Conservation (phyloP, 2,888 invertebrate species). For the Hymenopus coronatus region DNA sequence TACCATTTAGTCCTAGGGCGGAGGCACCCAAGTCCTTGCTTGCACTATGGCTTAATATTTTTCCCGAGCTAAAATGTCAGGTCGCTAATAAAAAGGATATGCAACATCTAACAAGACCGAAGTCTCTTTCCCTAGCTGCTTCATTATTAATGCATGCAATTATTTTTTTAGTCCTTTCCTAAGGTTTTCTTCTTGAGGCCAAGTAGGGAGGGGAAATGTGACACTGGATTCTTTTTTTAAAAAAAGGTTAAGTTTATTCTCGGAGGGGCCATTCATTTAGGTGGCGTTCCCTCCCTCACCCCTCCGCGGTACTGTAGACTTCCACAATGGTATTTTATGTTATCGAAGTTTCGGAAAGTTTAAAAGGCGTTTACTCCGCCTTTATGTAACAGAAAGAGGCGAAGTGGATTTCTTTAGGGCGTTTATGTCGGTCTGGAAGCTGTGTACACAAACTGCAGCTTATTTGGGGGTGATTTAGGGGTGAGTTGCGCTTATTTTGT, state of each 20-base stretch:
- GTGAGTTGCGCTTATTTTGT: not conserved
- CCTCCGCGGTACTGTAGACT: not conserved
- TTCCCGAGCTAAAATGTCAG: slow-evolving; percentile 50
- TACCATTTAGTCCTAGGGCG: slow-evolving; percentile 16
- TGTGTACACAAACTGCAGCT: not conserved
- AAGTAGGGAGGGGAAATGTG: slow-evolving; percentile 11
- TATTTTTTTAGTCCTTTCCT: slow-evolving; percentile 17
- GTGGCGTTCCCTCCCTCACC: not conserved
- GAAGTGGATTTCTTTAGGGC: not conserved
- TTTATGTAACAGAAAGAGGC: not conserved
- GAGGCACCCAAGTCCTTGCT: not conserved
- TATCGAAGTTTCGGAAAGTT: slow-evolving; percentile 19
- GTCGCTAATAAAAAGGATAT: slow-evolving; percentile 51
- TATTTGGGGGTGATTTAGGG: not conserved
- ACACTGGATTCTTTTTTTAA: slow-evolving; percentile 26
- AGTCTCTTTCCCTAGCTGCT: not conserved
- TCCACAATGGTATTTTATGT: slow-evolving; percentile 9
- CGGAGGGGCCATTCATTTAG: slow-evolving; percentile 40
- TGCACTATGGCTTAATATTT: slow-evolving; percentile 4
- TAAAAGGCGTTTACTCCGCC: not conserved
- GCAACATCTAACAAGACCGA: slow-evolving; percentile 26
- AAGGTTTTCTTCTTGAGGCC: slow-evolving; percentile 11
- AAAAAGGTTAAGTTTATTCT: slow-evolving; percentile 43
- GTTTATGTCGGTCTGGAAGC: not conserved
- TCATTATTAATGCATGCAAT: slow-evolving; percentile 29